phyloP scores from a whole-genome alignment of 1,140 invertebrate genomes.

The Drosophila nikananu region DNA sequence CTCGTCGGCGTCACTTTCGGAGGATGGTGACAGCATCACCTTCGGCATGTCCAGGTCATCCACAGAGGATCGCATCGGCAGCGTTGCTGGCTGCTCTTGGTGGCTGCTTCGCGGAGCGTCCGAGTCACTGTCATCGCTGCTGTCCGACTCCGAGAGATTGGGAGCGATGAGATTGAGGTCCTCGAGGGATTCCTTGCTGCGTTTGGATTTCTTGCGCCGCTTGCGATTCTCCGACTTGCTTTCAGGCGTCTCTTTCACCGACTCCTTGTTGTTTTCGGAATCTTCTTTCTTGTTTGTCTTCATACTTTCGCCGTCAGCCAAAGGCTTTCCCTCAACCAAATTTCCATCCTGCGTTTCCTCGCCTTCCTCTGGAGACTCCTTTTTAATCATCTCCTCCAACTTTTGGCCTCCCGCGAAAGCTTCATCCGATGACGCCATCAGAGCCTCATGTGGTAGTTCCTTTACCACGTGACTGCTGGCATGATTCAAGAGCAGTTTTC shows the following conservation, averaged over 20 bases:
- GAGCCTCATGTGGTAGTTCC: constrained; percentile 29
- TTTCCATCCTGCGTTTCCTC: neutral
- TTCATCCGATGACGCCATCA: neutral
- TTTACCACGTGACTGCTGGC: constrained; percentile 85
- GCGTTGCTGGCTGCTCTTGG: constrained; percentile 25
- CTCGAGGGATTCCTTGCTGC: constrained; percentile 87
- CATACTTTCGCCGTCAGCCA: constrained; percentile 6
- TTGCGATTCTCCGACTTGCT: constrained; percentile 64
- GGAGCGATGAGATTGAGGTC: constrained; percentile 90
- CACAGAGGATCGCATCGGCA: constrained; percentile 59
- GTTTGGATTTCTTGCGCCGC: constrained; percentile 87
- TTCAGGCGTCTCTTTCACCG: constrained; percentile 24
- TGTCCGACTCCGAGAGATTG: constrained; percentile 92
- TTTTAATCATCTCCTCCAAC: constrained; percentile 30
- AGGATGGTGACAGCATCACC: constrained; percentile 72
- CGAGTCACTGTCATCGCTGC: constrained; percentile 91
- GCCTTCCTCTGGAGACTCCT: constrained; percentile 7
- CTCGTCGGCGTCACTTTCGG: constrained; percentile 73
- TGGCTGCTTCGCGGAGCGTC: constrained; percentile 44
- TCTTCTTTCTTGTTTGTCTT: constrained; percentile 11
- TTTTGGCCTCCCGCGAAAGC: neutral
- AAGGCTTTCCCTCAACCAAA: neutral
- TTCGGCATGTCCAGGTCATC: constrained; percentile 70
- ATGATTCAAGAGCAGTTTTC: constrained; percentile 91
- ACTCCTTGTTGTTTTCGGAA: constrained; percentile 63